Percentiles rank a stretch among this genome's conserved stretches.
Evolutionary conservation across 2,888 invertebrate species (phyloP).

Genomic region (Parochlus steinenii): DNA sequence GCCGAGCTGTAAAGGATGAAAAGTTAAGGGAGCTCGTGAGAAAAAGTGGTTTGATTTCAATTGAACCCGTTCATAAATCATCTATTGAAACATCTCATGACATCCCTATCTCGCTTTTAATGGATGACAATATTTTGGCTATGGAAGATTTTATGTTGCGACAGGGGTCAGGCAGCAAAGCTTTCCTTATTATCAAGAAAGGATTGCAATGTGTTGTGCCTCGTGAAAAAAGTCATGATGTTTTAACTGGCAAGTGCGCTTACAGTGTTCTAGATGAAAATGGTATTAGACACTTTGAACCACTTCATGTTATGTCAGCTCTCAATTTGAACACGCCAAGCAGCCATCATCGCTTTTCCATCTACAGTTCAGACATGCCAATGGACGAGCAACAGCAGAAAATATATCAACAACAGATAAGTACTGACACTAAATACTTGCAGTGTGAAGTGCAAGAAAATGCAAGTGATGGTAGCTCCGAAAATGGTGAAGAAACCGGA

Average conservation of each 20-base stretch:
- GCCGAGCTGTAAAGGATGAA: slow-evolving; percentile 49
- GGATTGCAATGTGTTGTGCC: slow-evolving; percentile 61
- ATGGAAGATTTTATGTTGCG: slow-evolving; percentile 57
- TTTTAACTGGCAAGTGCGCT: slow-evolving; percentile 54
- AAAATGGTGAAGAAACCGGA: slow-evolving; percentile 24
- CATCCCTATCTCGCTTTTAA: slow-evolving; percentile 49
- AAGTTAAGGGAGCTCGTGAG: slow-evolving; percentile 50
- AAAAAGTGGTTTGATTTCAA: slow-evolving; percentile 55
- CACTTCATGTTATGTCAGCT: slow-evolving; percentile 55
- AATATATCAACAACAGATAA: slow-evolving; percentile 32
- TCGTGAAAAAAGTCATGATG: slow-evolving; percentile 53
- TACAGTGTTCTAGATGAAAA: slow-evolving; percentile 62
- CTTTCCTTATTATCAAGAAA: slow-evolving; percentile 52
- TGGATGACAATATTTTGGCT: slow-evolving; percentile 52
- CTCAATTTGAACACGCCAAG: slow-evolving; percentile 44
- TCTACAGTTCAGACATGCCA: slow-evolving; percentile 44
- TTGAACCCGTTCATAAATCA: slow-evolving; percentile 42
- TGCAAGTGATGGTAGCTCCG: slow-evolving; percentile 13
- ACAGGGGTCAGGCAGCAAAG: slow-evolving; percentile 32
- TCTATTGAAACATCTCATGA: slow-evolving; percentile 46
- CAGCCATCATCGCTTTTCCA: slow-evolving; percentile 45
- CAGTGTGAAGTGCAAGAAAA: slow-evolving; percentile 24
- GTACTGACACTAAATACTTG: slow-evolving; percentile 19
- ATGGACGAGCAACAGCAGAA: slow-evolving; percentile 35
- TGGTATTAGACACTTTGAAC: slow-evolving; percentile 59